Percentiles rank a stretch among this genome's conserved stretches.
These are phyloP conservation scores for Erpetoichthys calabaricus DNA, from an alignment of 2,797 vertebrate genomes.

Conservation along the genomic window DNA sequence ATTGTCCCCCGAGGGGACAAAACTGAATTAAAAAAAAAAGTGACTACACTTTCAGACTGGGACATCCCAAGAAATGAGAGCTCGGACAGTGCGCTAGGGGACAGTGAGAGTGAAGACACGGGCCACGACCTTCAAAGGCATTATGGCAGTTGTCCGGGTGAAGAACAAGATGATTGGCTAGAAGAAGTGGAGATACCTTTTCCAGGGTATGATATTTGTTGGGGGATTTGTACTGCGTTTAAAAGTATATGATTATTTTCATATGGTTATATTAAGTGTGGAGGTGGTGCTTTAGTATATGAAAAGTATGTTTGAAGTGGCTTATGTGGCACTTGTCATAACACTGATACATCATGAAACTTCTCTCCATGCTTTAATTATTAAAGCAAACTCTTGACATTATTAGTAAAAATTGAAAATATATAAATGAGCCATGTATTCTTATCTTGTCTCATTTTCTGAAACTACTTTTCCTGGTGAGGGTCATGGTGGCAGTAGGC, in stretches of 20 bases:
- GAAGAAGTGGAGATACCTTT: slow-evolving; percentile 87
- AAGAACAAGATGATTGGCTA: slow-evolving; percentile 82
- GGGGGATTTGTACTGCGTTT: too few species aligned
- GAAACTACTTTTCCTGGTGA: too few species aligned
- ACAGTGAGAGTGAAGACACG: slow-evolving; percentile 88
- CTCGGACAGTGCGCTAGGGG: slow-evolving; percentile 94
- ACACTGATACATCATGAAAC: too few species aligned
- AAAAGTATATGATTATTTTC: neutral
- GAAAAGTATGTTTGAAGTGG: too few species aligned
- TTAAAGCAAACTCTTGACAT: too few species aligned
- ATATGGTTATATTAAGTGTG: neutral
- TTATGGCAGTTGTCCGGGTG: slow-evolving; percentile 42
- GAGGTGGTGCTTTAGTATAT: too few species aligned
- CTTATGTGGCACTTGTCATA: too few species aligned
- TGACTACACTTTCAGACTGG: slow-evolving; percentile 61
- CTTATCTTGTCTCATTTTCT: too few species aligned
- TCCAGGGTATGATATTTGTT: slow-evolving; percentile 65
- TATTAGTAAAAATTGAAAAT: too few species aligned
- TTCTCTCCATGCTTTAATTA: too few species aligned
- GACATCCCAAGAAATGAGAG: slow-evolving; percentile 98
- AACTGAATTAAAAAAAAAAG: slow-evolving; percentile 63
- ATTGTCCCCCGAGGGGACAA: slow-evolving; percentile 55
- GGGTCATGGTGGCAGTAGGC: too few species aligned
- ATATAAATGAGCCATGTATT: too few species aligned
- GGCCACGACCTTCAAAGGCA: slow-evolving; percentile 50